Base-by-base conservation (phyloP, 2,113 vertebrate species). In the Ciconia boyciana region DNA sequence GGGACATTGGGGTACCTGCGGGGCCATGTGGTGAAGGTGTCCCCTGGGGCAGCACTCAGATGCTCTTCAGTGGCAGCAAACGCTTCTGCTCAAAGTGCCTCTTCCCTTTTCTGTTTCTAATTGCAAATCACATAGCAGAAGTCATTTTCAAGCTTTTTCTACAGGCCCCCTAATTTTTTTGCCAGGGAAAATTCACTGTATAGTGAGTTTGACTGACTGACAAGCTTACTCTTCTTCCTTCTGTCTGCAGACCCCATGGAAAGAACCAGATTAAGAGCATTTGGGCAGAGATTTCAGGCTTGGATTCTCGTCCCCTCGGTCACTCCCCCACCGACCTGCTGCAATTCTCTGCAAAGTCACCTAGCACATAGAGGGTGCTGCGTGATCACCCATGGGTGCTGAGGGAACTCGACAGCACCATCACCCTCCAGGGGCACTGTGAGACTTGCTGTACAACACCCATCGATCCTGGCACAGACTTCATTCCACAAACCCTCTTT, bases 241-340 rank as follows among this genome's bases (percentile, higher is more conserved):
- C 54, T 4, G 6, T 5, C 76, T 43, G 21, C 39, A 81, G 54
- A 66, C 4, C 14, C 52, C 46, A 52, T 1, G 19, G 75, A 20
- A 60, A 60, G 60, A 81, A 62, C 14, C 11, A 28, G 20, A 43
- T 21, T 9, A 31, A 55, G 54, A 48, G 28, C 11, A 74, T 28
- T 1, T 18, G 54, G 41, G 43, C 54, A 62, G 32, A 51, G 24
- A 44, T 51, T 62, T 34, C 68, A 75, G 36, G 41, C 48, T 80
- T 44, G 14, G 60, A 15, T 7, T 29, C 52, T 48, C 22, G 6
- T 10, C 16, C 7, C 6, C 36, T 44, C 3, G 10, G 32, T 62
- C 32, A 36, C 9, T 3, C 8, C 4, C 16, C 7, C 19, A 17
- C 21, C 0, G 0, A 21, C 57, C 24, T 10, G 11, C 20, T 41